A percentile compares a stretch with the other conserved stretches of the same genome.
Evolutionary conservation across 2,888 invertebrate species (phyloP).

Genomic region (Lithodes maja): DNA sequence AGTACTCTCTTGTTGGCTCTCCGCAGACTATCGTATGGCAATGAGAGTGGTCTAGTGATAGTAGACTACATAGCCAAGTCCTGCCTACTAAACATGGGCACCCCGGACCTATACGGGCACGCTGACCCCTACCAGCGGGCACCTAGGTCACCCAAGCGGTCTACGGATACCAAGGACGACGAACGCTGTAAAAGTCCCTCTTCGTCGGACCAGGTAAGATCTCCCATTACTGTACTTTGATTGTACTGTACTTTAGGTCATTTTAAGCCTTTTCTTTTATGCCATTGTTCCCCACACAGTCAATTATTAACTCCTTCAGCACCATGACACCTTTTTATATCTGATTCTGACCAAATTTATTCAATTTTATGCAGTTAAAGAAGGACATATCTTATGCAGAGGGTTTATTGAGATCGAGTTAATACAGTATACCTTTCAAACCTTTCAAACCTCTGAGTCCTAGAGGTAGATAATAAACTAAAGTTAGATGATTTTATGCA

Average conservation of each 20-base stretch:
- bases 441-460: too few relatives aligned
- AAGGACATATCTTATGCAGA: neutral
- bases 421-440: too few relatives aligned
- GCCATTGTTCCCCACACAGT: neutral
- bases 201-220: constrained; percentile 88
- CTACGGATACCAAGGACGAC: constrained; percentile 78
- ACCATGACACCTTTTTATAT: neutral
- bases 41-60: constrained; percentile 95
- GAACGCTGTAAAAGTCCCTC: constrained; percentile 83
- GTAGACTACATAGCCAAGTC: constrained; percentile 94
- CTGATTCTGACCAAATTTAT: neutral
- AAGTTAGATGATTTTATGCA: too few relatives aligned
- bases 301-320: too few relatives aligned
- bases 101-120: constrained; percentile 92
- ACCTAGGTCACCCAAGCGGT: constrained; percentile 84
- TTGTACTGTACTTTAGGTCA: neutral
- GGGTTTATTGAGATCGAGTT: too few relatives aligned
- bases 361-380: neutral
- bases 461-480: too few relatives aligned
- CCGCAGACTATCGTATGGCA: constrained; percentile 95
- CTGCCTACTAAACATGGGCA: constrained; percentile 90
- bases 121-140: constrained; percentile 90
- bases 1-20: neutral
- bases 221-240: neutral
- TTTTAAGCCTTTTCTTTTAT: neutral